Percentiles rank a stretch among this genome's conserved stretches.
These are phyloP conservation scores for Netelia melanura DNA, from an alignment of 2,888 invertebrate genomes.

Conservation along the genomic window DNA sequence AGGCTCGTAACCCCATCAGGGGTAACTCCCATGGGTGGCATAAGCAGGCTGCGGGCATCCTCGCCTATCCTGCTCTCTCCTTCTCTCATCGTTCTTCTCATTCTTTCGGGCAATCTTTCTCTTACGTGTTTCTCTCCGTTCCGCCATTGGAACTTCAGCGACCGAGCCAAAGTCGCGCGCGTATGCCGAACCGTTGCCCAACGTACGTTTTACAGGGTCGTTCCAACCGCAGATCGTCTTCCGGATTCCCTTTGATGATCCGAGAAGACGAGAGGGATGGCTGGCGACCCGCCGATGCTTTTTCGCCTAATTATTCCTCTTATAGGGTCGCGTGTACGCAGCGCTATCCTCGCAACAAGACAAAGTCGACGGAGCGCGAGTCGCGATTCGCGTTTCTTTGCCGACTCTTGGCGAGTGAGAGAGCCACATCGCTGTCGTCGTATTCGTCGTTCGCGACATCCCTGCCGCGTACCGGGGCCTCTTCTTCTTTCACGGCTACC, in stretches of 20 bases:
- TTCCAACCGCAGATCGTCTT: slow-evolving; percentile 60
- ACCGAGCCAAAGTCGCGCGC: slow-evolving; percentile 3
- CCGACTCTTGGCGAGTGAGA: slow-evolving; percentile 14
- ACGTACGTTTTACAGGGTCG: slow-evolving; percentile 43
- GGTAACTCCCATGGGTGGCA: slow-evolving; percentile 82
- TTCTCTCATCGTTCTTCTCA: slow-evolving; percentile 59
- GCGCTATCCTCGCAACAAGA: slow-evolving; percentile 32
- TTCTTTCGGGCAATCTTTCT: slow-evolving; percentile 48
- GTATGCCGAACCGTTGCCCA: background rate
- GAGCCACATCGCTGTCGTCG: slow-evolving; percentile 32
- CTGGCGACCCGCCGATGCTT: slow-evolving; percentile 53
- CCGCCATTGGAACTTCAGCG: slow-evolving; percentile 40
- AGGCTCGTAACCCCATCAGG: slow-evolving; percentile 88
- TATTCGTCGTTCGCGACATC: slow-evolving; percentile 49
- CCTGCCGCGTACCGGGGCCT: slow-evolving; percentile 54
- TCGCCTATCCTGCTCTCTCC: slow-evolving; percentile 66
- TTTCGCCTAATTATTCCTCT: slow-evolving; percentile 71
- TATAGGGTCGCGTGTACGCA: slow-evolving; percentile 57
- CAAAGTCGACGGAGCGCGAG: slow-evolving; percentile 34
- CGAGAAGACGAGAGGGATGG: slow-evolving; percentile 35
- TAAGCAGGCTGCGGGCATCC: slow-evolving; percentile 76
- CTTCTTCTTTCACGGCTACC: slow-evolving; percentile 46
- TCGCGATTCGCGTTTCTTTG: slow-evolving; percentile 26
- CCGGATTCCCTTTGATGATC: slow-evolving; percentile 72
- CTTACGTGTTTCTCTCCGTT: slow-evolving; percentile 28